Conservation (phyloP, 2,888 invertebrate genomes). For the Eledona agricola region DNA sequence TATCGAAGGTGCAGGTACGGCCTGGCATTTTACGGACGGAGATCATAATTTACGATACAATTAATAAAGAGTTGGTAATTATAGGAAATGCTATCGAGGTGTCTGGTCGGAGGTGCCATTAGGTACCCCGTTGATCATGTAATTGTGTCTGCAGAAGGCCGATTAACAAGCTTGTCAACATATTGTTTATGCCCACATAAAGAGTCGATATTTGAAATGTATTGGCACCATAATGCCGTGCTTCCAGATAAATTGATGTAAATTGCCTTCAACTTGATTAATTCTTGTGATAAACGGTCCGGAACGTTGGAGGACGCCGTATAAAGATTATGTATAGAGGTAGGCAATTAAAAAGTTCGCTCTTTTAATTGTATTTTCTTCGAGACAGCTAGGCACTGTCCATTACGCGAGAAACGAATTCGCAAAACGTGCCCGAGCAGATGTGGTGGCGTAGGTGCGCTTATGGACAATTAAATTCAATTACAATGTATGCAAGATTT, state of each 20-base stretch:
- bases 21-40: slow-evolving; percentile 3
- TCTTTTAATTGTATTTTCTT: slow-evolving; percentile 25
- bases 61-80: slow-evolving; percentile 37
- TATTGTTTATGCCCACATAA: slow-evolving; percentile 45
- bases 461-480: too few relatives aligned
- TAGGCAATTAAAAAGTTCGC: slow-evolving; percentile 16
- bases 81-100: slow-evolving; percentile 31
- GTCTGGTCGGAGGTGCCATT: slow-evolving; percentile 37
- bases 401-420: too few relatives aligned
- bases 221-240: slow-evolving; percentile 40
- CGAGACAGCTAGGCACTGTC: slow-evolving; percentile 13
- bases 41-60: slow-evolving; percentile 35
- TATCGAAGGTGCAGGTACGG: too few relatives aligned
- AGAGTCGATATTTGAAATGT: slow-evolving; percentile 36
- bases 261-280: slow-evolving; percentile 40
- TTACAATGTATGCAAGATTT: too few relatives aligned
- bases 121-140: slow-evolving; percentile 43
- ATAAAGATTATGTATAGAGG: slow-evolving; percentile 19
- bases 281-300: slow-evolving; percentile 41
- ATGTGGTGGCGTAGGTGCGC: too few relatives aligned
- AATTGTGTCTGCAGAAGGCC: slow-evolving; percentile 47
- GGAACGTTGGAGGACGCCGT: slow-evolving; percentile 34
- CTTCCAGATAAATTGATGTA: slow-evolving; percentile 41
- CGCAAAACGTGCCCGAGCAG: too few relatives aligned
- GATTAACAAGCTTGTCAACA: slow-evolving; percentile 49